Conservation (phyloP, 1,140 invertebrate species). For the Saccostrea cuccullata region DNA sequence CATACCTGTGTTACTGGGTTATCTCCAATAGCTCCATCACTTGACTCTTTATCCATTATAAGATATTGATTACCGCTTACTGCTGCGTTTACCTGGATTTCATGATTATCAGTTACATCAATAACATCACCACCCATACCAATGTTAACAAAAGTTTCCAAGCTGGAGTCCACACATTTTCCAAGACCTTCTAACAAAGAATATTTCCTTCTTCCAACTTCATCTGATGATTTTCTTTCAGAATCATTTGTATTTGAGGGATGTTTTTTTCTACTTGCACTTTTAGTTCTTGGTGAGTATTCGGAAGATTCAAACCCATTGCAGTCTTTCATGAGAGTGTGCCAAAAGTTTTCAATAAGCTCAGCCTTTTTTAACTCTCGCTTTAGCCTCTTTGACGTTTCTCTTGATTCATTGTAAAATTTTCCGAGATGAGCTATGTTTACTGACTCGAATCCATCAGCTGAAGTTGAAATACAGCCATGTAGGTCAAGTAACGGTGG, state of each 20-base stretch:
- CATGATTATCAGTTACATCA: constrained; percentile 40
- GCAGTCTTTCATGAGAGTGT: background rate
- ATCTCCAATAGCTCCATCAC: constrained; percentile 9
- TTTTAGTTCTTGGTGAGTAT: constrained; percentile 2
- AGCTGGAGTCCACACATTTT: constrained; percentile 18
- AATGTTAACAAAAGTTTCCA: constrained; percentile 41
- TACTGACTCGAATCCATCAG: constrained; percentile 23
- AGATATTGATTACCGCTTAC: constrained; percentile 9
- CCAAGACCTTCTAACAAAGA: constrained; percentile 6
- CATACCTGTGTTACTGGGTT: constrained; percentile 15
- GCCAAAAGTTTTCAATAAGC: constrained; percentile 36
- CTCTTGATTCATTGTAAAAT: constrained; percentile 2
- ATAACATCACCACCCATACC: constrained; percentile 28
- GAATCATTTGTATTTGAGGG: background rate
- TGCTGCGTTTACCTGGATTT: constrained; percentile 39
- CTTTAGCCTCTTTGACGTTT: constrained; percentile 20
- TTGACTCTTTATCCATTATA: background rate
- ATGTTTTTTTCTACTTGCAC: background rate
- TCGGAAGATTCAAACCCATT: background rate
- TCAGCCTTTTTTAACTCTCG: constrained; percentile 37
- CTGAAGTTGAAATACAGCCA: background rate
- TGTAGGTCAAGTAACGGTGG: constrained; percentile 33
- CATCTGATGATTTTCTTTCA: background rate
- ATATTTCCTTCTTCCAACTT: background rate
- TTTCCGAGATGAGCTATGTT: constrained; percentile 5